These are phyloP conservation scores for Crocallis elinguaria DNA, from an alignment of 2,888 invertebrate species.

Conservation along the genomic window DNA sequence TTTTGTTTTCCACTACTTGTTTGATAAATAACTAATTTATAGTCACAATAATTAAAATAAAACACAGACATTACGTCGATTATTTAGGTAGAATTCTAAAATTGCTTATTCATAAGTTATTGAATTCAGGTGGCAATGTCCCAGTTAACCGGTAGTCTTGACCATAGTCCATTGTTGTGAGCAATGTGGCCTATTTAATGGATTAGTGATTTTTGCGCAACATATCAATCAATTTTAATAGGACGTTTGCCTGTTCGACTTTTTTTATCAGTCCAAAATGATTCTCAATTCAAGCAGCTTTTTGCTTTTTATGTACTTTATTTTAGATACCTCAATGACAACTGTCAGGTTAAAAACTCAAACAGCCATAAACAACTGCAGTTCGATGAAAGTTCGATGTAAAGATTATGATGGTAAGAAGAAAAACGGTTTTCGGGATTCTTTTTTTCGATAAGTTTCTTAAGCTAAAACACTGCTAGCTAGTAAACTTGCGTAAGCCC, in stretches of 20 bases:
- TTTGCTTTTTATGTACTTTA: no score
- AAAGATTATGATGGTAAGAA: no score
- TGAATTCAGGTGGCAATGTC: constrained; percentile 48
- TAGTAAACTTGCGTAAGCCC: no score
- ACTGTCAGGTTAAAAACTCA: no score
- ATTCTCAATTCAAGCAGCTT: no score
- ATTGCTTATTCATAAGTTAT: constrained; percentile 36
- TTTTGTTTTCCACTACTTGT: background rate
- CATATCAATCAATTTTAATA: background rate
- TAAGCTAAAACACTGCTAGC: no score
- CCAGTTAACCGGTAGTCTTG: constrained; percentile 40
- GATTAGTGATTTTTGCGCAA: constrained; percentile 16
- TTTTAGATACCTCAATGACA: no score
- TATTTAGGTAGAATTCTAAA: constrained; percentile 11
- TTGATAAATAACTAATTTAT: background rate
- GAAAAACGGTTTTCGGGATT: no score
- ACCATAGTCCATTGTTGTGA: constrained; percentile 40
- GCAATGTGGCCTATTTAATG: constrained; percentile 22
- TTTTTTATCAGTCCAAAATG: no score
- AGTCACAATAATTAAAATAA: constrained; percentile 11
- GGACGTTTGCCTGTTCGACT: background rate
- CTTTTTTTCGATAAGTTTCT: no score
- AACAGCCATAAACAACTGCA: no score
- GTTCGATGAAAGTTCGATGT: no score
- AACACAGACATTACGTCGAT: constrained; percentile 21